phyloP scores from a whole-genome alignment of 2,797 vertebrate species.

The Luscinia luscinia region DNA sequence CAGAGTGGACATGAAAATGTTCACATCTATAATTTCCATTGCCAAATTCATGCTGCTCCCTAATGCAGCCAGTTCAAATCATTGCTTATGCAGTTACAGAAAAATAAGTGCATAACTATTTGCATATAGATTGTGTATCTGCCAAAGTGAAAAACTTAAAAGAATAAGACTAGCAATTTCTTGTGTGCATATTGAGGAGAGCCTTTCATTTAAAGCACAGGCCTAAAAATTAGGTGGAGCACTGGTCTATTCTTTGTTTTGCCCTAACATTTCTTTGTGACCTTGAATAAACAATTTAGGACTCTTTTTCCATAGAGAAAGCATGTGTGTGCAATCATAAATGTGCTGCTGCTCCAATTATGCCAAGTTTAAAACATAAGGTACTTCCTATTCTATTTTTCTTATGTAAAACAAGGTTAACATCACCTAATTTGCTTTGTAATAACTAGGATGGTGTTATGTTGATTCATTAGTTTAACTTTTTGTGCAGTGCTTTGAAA shows the following conservation, averaged over 20 bases:
- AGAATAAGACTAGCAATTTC: slow-evolving; percentile 34
- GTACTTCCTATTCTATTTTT: neutral
- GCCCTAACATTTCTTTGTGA: neutral
- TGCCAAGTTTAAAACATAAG: neutral
- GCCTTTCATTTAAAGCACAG: slow-evolving; percentile 12
- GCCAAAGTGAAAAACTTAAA: slow-evolving; percentile 42
- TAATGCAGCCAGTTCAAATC: slow-evolving; percentile 22
- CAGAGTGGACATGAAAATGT: neutral
- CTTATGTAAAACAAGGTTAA: slow-evolving; percentile 13
- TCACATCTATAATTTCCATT: neutral
- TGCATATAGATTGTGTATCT: slow-evolving; percentile 65
- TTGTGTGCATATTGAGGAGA: neutral
- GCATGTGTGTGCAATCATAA: neutral
- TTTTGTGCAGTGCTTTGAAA: slow-evolving; percentile 47
- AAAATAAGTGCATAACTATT: slow-evolving; percentile 45
- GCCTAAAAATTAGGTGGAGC: slow-evolving; percentile 8
- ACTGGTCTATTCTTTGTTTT: neutral
- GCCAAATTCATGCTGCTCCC: neutral
- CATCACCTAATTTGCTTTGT: slow-evolving; percentile 8
- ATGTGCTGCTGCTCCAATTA: neutral
- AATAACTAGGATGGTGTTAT: neutral
- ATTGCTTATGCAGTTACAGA: neutral
- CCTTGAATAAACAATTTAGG: slow-evolving; percentile 31
- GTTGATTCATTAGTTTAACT: slow-evolving; percentile 46
- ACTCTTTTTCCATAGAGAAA: neutral